Conservation (phyloP, 2,113 vertebrate genomes). For the Gymnorhina tibicen region DNA sequence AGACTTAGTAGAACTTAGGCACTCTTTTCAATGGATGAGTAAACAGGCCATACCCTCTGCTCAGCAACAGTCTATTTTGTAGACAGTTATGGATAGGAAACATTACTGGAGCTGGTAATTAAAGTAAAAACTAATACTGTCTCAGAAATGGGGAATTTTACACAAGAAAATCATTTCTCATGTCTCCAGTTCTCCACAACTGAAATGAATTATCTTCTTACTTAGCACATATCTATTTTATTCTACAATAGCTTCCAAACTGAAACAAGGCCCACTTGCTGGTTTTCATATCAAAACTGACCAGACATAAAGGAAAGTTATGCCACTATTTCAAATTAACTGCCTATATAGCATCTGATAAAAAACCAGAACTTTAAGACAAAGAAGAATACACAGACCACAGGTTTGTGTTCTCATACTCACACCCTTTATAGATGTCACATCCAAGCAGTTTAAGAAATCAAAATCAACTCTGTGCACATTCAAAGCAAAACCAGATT, state of each 20-base stretch:
- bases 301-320: not conserved
- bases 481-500: not conserved
- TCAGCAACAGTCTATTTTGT: slow-evolving; percentile 86
- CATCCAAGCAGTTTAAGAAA: not conserved
- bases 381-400: not conserved
- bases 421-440: not conserved
- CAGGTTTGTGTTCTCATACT: not conserved
- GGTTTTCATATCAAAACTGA: slow-evolving; percentile 8
- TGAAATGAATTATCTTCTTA: slow-evolving; percentile 87
- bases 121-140: slow-evolving; percentile 98
- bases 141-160: slow-evolving; percentile 89
- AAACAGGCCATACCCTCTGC: slow-evolving; percentile 94
- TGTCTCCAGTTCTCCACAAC: slow-evolving; percentile 75
- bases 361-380: not conserved
- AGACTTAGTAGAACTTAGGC: slow-evolving; percentile 79
- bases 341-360: not conserved
- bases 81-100: slow-evolving; percentile 99
- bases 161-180: slow-evolving; percentile 92
- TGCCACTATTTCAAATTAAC: not conserved
- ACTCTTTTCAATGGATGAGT: slow-evolving; percentile 87
- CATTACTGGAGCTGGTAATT: slow-evolving; percentile 95
- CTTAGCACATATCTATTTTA: slow-evolving; percentile 72
- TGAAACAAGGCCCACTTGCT: slow-evolving; percentile 26
- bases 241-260: not conserved
- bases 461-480: not conserved